Conservation (phyloP, 2,797 vertebrate genomes). For the Vespertilio murinus region DNA sequence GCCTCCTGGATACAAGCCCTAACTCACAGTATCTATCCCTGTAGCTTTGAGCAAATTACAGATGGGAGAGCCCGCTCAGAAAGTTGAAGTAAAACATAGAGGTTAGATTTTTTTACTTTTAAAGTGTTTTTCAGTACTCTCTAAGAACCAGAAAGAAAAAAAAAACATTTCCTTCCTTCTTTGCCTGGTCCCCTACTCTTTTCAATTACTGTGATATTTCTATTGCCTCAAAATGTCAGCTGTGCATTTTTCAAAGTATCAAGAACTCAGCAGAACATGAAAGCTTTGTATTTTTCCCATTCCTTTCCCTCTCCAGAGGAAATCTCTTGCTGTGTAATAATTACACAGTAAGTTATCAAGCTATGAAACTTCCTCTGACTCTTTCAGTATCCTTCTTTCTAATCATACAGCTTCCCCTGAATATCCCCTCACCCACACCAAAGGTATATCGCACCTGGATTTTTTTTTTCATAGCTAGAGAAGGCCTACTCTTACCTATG, state of each 20-base stretch:
- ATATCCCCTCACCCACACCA: neutral
- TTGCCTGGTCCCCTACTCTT: neutral
- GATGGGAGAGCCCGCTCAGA: neutral
- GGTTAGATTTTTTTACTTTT: neutral
- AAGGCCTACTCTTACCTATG: neutral
- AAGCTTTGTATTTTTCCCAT: slow-evolving; percentile 35
- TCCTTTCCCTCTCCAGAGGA: neutral
- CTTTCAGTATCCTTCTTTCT: neutral
- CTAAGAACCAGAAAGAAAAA: neutral
- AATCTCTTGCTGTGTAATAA: neutral
- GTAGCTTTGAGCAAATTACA: neutral
- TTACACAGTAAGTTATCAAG: neutral
- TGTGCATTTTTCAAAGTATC: slow-evolving; percentile 53
- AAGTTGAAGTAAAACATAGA: neutral
- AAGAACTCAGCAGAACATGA: slow-evolving; percentile 20
- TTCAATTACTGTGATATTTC: slow-evolving; percentile 64
- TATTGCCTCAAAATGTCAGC: slow-evolving; percentile 59
- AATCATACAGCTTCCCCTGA: neutral
- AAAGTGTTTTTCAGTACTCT: neutral
- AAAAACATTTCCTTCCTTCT: slow-evolving; percentile 16
- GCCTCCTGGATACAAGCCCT: neutral
- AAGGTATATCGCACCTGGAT: neutral
- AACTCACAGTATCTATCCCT: neutral
- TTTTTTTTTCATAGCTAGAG: neutral
- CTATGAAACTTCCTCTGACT: neutral